A percentile compares a stretch with the other conserved stretches of the same genome.
phyloP scores from a whole-genome alignment of 2,113 vertebrate genomes.

The Ardeotis arabs region DNA sequence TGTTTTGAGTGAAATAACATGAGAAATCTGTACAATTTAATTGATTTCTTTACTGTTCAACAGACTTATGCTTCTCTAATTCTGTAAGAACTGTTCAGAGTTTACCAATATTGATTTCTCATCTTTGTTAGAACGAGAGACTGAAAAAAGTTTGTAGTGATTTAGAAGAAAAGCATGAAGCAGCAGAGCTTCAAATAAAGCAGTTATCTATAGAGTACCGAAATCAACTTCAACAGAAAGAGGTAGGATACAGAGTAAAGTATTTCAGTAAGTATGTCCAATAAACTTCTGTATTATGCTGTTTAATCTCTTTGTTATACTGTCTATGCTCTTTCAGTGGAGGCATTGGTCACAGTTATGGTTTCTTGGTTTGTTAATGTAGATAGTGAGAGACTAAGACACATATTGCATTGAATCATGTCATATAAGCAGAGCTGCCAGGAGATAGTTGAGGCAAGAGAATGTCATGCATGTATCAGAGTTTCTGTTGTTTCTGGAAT shows the following conservation, averaged over 20 bases:
- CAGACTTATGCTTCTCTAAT: background rate
- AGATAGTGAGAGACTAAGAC: background rate
- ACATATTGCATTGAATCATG: background rate
- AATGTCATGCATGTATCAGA: background rate
- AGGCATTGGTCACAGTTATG: background rate
- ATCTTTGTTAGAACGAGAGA: constrained; percentile 85
- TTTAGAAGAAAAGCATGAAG: constrained; percentile 93
- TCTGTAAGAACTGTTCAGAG: background rate
- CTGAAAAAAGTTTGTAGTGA: constrained; percentile 86
- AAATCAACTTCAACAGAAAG: constrained; percentile 90
- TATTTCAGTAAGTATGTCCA: background rate
- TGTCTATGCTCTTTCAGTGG: background rate
- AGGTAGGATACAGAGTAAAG: constrained; percentile 76
- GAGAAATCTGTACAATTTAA: background rate
- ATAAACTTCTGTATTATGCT: background rate
- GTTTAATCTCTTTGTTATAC: background rate
- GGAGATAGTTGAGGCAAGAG: background rate
- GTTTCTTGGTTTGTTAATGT: background rate
- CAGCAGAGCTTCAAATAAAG: constrained; percentile 93
- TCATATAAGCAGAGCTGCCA: background rate
- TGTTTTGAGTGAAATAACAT: background rate
- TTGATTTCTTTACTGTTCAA: background rate
- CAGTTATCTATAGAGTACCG: constrained; percentile 88
- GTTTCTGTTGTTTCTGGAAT: background rate
- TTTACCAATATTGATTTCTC: background rate